phyloP scores from a whole-genome alignment of 2,888 invertebrate genomes.

The Eubasilissa splendida region DNA sequence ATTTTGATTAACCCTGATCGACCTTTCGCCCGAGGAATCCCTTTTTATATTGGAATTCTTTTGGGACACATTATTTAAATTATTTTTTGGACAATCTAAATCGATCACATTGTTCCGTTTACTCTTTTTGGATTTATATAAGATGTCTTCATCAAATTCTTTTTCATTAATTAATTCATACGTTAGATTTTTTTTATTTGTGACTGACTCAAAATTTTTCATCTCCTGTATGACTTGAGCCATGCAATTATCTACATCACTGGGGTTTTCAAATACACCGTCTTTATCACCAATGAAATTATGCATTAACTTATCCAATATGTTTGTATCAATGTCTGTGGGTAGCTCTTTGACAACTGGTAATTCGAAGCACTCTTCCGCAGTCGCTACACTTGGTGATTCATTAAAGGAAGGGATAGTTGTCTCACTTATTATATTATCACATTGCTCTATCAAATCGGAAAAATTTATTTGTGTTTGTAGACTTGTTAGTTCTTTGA shows the following conservation, averaged over 20 bases:
- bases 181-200: slow-evolving; percentile 55
- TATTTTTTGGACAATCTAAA: neutral
- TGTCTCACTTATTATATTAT: slow-evolving; percentile 62
- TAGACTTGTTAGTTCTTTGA: slow-evolving; percentile 66
- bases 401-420: slow-evolving; percentile 61
- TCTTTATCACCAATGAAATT: slow-evolving; percentile 46
- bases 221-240: slow-evolving; percentile 59
- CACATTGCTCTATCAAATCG: slow-evolving; percentile 61
- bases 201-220: slow-evolving; percentile 66
- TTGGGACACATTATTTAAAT: neutral
- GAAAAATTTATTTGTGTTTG: slow-evolving; percentile 68
- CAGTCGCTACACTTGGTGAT: slow-evolving; percentile 71
- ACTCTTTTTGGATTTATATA: slow-evolving; percentile 49
- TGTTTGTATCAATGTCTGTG: slow-evolving; percentile 67
- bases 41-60: neutral
- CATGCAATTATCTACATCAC: slow-evolving; percentile 22
- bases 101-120: slow-evolving; percentile 44
- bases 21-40: neutral
- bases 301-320: slow-evolving; percentile 67
- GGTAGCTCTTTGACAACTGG: slow-evolving; percentile 75
- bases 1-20: neutral
- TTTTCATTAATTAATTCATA: slow-evolving; percentile 52
- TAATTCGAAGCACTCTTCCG: slow-evolving; percentile 82
- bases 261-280: slow-evolving; percentile 61
- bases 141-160: slow-evolving; percentile 45